phyloP scores from a whole-genome alignment of 1,140 invertebrate genomes.

The Geopemphigus sp. region DNA sequence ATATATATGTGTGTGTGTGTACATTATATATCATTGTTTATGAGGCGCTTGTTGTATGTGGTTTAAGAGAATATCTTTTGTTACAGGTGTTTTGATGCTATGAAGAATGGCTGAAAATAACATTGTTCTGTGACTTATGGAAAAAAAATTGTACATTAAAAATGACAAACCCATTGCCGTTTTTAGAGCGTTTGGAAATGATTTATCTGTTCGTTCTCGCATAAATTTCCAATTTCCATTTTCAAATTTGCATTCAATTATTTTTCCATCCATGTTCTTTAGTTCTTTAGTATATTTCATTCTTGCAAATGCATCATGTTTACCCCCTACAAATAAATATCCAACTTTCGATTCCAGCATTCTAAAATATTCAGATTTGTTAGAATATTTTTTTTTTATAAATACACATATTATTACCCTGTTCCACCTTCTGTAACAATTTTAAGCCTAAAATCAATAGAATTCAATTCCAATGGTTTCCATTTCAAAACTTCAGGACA shows the following conservation, averaged over 20 bases:
- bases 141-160: neutral
- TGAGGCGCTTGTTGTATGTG: constrained; percentile 19
- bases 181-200: constrained; percentile 83
- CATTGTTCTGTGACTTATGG: neutral
- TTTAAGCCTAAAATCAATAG: constrained; percentile 91
- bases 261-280: constrained; percentile 83
- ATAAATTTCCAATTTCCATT: constrained; percentile 85
- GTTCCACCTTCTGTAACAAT: constrained; percentile 59
- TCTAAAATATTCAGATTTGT: constrained; percentile 57
- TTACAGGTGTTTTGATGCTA: constrained; percentile 41
- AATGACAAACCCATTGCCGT: constrained; percentile 63
- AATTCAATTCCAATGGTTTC: constrained; percentile 93
- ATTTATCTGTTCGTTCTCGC: constrained; percentile 95
- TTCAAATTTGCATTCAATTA: constrained; percentile 89
- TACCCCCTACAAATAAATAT: constrained; percentile 75
- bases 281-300: constrained; percentile 79
- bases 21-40: constrained; percentile 10
- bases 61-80: constrained; percentile 40
- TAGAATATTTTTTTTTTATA: neutral
- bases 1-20: too few relatives aligned
- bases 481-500: constrained; percentile 91
- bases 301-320: constrained; percentile 63
- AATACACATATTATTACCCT: constrained; percentile 27
- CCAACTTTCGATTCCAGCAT: constrained; percentile 73
- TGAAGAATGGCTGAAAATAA: constrained; percentile 36